These are phyloP conservation scores for Smithornis capensis DNA, from an alignment of 2,113 vertebrate genomes.

Conservation along the genomic window DNA sequence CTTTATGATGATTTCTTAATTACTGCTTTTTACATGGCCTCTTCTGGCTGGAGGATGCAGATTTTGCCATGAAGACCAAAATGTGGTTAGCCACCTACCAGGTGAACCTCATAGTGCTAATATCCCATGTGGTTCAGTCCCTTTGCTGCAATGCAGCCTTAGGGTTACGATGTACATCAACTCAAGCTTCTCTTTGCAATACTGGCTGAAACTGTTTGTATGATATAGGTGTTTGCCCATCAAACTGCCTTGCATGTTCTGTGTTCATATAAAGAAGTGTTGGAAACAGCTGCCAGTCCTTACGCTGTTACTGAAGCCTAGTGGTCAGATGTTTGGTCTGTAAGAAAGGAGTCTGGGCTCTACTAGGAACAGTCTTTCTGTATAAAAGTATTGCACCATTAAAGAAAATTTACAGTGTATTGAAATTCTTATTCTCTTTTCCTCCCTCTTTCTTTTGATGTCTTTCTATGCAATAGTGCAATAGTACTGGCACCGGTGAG, in stretches of 20 bases:
- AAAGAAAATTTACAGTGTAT: background rate
- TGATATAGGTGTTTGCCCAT: background rate
- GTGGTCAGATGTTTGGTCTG: background rate
- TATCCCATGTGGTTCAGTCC: no score
- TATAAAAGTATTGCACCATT: background rate
- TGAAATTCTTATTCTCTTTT: slow-evolving; percentile 26
- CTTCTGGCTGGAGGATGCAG: background rate
- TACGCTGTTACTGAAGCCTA: background rate
- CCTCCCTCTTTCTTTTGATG: background rate
- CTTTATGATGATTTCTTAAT: background rate
- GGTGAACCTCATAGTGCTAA: background rate
- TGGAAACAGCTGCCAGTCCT: background rate
- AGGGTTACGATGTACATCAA: background rate
- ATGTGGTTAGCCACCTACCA: background rate
- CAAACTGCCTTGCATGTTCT: background rate
- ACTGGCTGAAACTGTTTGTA: background rate
- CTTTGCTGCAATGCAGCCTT: background rate
- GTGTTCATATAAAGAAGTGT: background rate
- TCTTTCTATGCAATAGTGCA: slow-evolving; percentile 8
- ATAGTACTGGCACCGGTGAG: slow-evolving; percentile 24
- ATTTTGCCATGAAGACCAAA: background rate
- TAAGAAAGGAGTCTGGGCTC: background rate
- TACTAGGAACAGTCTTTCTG: background rate
- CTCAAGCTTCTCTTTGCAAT: background rate
- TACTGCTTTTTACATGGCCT: background rate